A percentile compares a stretch with the other conserved stretches of the same genome.
phyloP scores from a whole-genome alignment of 2,797 vertebrate genomes.

The Toxotes lorentzi region DNA sequence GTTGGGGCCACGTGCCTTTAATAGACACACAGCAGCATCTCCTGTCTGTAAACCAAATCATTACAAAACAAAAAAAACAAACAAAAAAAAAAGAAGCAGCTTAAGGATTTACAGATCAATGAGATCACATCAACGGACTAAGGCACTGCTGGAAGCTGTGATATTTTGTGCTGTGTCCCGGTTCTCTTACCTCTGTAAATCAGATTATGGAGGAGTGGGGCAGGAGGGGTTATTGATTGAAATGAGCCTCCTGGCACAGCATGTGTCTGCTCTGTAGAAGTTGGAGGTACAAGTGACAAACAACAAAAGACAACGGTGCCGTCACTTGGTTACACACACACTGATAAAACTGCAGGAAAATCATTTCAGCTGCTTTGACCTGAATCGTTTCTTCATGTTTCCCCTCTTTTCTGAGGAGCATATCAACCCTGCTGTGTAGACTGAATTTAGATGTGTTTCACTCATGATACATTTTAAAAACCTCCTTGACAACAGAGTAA shows the following conservation, averaged over 20 bases:
- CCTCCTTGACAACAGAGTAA: no score
- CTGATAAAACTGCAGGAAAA: not conserved
- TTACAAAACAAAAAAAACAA: not conserved
- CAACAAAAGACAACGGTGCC: conserved; percentile 15
- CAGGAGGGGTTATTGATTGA: conserved; percentile 68
- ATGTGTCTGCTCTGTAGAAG: conserved; percentile 34
- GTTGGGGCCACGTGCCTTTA: not conserved
- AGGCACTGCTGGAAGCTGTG: conserved; percentile 34
- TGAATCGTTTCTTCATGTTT: not conserved
- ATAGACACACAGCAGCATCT: conserved; percentile 10
- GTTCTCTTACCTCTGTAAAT: conserved; percentile 51
- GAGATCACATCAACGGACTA: conserved; percentile 12
- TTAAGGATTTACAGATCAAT: conserved; percentile 61
- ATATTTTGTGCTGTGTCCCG: conserved; percentile 38
- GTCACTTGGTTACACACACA: not conserved
- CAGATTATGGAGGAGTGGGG: conserved; percentile 57
- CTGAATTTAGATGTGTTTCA: not conserved
- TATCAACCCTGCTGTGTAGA: not conserved
- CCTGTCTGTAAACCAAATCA: conserved; percentile 16
- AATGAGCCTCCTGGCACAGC: conserved; percentile 48
- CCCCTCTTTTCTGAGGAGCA: not conserved
- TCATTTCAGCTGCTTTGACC: not conserved
- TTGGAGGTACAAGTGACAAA: conserved; percentile 30
- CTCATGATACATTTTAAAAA: not conserved
- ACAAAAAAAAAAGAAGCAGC: conserved; percentile 15